These are phyloP conservation scores for Ptychoptera albimana DNA, from an alignment of 2,888 invertebrate species.

Conservation along the genomic window DNA sequence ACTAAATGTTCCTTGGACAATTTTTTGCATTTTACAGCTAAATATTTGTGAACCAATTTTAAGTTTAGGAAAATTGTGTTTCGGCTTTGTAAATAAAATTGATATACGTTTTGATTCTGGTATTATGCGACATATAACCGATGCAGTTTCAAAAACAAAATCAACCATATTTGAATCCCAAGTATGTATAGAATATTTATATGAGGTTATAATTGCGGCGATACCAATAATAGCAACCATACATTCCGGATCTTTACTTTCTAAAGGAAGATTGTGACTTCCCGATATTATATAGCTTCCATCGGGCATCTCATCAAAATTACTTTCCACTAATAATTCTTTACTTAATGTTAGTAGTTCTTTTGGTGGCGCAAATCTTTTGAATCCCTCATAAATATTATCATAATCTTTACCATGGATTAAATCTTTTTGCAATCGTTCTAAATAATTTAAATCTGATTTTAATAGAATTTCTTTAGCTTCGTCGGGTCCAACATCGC, in stretches of 20 bases:
- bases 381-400: conserved; percentile 29
- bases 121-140: conserved; percentile 30
- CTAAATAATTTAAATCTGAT: conserved; percentile 20
- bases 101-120: conserved; percentile 16
- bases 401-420: conserved; percentile 21
- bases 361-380: conserved; percentile 18
- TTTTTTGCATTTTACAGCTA: conserved; percentile 35
- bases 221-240: conserved; percentile 17
- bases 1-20: conserved; percentile 28
- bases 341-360: conserved; percentile 26
- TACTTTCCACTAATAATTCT: conserved; percentile 38
- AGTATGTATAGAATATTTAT: conserved; percentile 35
- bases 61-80: conserved; percentile 43
- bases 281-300: conserved; percentile 40
- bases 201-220: conserved; percentile 40
- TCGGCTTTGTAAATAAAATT: conserved; percentile 34
- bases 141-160: conserved; percentile 31
- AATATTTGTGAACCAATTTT: conserved; percentile 40
- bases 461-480: conserved; percentile 21
- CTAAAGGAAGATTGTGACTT: conserved; percentile 26
- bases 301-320: conserved; percentile 43
- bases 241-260: conserved; percentile 17
- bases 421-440: conserved; percentile 18
- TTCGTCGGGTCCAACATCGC: conserved; percentile 9
- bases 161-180: conserved; percentile 45